Evolutionary conservation across 1,140 invertebrate genomes (phyloP), one percentile per base, ranked within the genome.

Genomic region (Dreissena rostriformis): DNA sequence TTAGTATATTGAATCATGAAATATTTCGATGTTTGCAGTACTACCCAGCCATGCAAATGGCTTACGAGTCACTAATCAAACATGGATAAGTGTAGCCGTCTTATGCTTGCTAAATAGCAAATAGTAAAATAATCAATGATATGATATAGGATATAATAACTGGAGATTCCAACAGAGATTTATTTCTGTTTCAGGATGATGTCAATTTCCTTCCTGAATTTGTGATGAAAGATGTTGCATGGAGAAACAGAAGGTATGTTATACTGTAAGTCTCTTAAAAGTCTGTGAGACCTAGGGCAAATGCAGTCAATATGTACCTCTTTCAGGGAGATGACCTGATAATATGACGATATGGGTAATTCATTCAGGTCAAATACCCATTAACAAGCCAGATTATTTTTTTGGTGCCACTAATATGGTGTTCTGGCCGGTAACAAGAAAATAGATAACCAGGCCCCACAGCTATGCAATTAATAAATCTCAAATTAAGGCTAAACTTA

Each of bases 211-310:
- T 86, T 26, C 86, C 86, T 19, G 55, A 70, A 6, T 84, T 84
- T 65, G 63, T 86, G 57, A 52, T 77, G 19, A 72, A 71, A 19
- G 78, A 84, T 66, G 73, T 86, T 53, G 51, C 81, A 28, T 65
- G 77, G 76, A 79, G 82, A 82, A 65, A 52, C 14, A 80, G 70
- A 24, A 80, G 86, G 86, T 86, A 81, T 65, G 22, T 67, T 53
- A 28, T 17, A 63, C 0, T 65, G 11, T 65, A 4, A 52, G 6
- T 19, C 22, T 19, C 8, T 4, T 1, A 28, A 4, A n/a, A 12
- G 17, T 49, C 8, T 29, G 7, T 70, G 24, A 15, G 39, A 39
- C 39, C 8, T 39, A 2, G 2, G 39, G 8, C 39, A 39, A 39
- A 39, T 39, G 2, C 39, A 39, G 39, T 39, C 39, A 39, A 22